phyloP scores from a whole-genome alignment of 2,797 vertebrate species.

The Mormyrops attenuatus region DNA sequence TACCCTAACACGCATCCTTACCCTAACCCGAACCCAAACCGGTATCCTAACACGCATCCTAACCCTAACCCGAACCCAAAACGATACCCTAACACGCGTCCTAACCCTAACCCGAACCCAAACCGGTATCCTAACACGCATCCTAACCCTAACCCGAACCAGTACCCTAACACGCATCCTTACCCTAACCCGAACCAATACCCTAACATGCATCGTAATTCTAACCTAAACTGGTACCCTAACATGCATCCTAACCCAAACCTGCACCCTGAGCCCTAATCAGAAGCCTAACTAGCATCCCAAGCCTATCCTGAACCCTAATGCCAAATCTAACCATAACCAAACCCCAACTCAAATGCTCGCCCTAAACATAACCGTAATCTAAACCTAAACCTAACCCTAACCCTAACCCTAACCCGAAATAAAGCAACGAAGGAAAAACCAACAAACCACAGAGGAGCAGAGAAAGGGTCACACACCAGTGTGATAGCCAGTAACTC shows the following conservation, averaged over 20 bases:
- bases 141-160: no score
- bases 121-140: background rate
- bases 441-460: background rate
- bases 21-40: no score
- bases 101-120: background rate
- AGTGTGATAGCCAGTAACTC: background rate
- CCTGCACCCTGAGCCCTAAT: background rate
- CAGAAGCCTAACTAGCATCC: background rate
- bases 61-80: no score
- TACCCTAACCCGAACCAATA: no score
- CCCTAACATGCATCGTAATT: background rate
- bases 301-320: background rate
- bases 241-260: background rate
- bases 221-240: fast-evolving
- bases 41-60: no score
- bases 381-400: no score
- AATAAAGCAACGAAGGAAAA: background rate
- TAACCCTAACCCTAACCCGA: background rate
- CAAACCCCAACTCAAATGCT: no score
- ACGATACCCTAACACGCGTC: no score
- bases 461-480: background rate
- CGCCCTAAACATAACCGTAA: no score
- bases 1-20: no score
- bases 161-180: background rate
- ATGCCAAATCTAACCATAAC: background rate